phyloP scores from a whole-genome alignment of 64 coral and sea anemone species.

The Actinia tenebrosa region DNA sequence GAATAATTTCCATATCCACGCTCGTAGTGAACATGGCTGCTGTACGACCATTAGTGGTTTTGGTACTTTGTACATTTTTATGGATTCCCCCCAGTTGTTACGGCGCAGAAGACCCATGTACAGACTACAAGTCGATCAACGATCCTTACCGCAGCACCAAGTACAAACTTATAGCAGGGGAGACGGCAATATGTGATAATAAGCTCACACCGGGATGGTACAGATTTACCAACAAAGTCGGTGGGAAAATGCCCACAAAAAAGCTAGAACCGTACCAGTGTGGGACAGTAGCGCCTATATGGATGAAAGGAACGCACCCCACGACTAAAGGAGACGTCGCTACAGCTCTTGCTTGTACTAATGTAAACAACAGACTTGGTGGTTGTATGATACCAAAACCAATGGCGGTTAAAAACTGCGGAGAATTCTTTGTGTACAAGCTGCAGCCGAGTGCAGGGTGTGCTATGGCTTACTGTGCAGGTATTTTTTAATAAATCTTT shows the following conservation, averaged over 20 bases:
- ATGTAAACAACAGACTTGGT: not conserved
- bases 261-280: constrained; percentile 2
- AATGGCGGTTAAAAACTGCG: constrained; percentile 29
- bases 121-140: not conserved
- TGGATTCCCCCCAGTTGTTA: not conserved
- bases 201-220: constrained; percentile 36
- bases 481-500: constrained; percentile 19
- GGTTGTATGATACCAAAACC: not conserved
- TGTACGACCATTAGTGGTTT: not conserved
- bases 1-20: not conserved
- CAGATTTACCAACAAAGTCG: constrained; percentile 26
- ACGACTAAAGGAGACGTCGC: not conserved
- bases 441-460: constrained; percentile 17
- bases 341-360: constrained; percentile 6
- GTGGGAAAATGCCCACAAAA: constrained; percentile 35
- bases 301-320: constrained; percentile 52
- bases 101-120: constrained; percentile 21
- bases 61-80: not conserved
- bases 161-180: not conserved
- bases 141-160: constrained; percentile 22
- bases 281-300: constrained; percentile 46
- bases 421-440: constrained; percentile 41
- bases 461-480: constrained; percentile 56
- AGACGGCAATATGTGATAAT: constrained; percentile 28
- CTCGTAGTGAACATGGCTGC: not conserved